These are phyloP conservation scores for Noctua fimbriata DNA, from an alignment of 2,888 invertebrate genomes.

Conservation along the genomic window DNA sequence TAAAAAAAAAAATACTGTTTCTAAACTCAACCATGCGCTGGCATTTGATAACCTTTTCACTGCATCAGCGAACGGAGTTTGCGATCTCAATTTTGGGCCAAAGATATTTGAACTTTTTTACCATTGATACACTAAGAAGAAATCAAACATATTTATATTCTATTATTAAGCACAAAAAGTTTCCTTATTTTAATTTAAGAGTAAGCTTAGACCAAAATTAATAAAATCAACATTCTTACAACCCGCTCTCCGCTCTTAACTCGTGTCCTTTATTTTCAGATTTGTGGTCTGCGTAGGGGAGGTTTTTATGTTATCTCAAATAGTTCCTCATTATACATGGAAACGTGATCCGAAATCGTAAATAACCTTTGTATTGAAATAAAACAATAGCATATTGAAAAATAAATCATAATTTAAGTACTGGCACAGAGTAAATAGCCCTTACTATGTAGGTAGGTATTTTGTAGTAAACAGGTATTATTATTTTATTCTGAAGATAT, in stretches of 20 bases:
- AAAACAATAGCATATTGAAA: conserved; percentile 16
- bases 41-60: not conserved
- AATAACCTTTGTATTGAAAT: conserved; percentile 44
- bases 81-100: not conserved
- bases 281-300: conserved; percentile 67
- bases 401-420: not conserved
- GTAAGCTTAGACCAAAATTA: too few species aligned
- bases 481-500: not conserved
- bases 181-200: not conserved
- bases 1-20: not conserved
- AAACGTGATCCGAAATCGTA: conserved; percentile 60
- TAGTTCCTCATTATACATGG: conserved; percentile 58
- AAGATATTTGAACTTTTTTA: not conserved
- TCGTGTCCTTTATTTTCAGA: conserved; percentile 62
- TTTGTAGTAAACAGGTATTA: not conserved
- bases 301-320: conserved; percentile 65
- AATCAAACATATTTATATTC: not conserved
- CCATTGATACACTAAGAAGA: not conserved
- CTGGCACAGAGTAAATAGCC: too few species aligned
- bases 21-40: not conserved
- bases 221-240: not conserved
- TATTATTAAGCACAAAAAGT: not conserved
- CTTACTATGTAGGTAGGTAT: not conserved
- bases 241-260: conserved; percentile 29
- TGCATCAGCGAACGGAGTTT: not conserved